phyloP scores from a whole-genome alignment of 2,888 invertebrate genomes.

The Tipula unca region DNA sequence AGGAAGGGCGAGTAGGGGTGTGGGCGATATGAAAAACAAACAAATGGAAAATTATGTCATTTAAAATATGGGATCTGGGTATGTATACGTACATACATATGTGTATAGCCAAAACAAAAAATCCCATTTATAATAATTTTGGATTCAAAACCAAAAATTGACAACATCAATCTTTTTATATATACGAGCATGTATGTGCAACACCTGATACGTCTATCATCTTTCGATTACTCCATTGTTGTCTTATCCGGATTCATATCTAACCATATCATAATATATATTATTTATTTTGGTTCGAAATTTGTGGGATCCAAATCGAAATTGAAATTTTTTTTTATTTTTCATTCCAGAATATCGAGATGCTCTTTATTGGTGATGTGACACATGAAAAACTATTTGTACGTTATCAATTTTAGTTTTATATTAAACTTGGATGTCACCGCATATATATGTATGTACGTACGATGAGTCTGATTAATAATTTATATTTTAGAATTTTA shows the following conservation, averaged over 20 bases:
- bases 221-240: background rate
- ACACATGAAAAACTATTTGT: background rate
- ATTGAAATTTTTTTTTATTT: background rate
- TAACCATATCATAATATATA: background rate
- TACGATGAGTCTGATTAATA: background rate
- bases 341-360: background rate
- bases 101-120: background rate
- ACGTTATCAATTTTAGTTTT: background rate
- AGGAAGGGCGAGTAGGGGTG: background rate
- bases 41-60: background rate
- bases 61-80: background rate
- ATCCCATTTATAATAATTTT: background rate
- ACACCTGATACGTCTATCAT: constrained; percentile 14
- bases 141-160: background rate
- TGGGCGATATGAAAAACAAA: background rate
- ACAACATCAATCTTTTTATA: background rate
- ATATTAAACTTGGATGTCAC: background rate
- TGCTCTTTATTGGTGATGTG: background rate
- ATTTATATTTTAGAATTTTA: background rate
- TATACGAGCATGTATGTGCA: background rate
- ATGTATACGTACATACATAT: background rate
- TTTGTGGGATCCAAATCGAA: background rate
- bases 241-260: background rate
- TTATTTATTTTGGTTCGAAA: background rate
- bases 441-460: background rate